Base-by-base conservation (phyloP, 35 echinoderm and acorn worm genomes). In the Ptychodera flava region DNA sequence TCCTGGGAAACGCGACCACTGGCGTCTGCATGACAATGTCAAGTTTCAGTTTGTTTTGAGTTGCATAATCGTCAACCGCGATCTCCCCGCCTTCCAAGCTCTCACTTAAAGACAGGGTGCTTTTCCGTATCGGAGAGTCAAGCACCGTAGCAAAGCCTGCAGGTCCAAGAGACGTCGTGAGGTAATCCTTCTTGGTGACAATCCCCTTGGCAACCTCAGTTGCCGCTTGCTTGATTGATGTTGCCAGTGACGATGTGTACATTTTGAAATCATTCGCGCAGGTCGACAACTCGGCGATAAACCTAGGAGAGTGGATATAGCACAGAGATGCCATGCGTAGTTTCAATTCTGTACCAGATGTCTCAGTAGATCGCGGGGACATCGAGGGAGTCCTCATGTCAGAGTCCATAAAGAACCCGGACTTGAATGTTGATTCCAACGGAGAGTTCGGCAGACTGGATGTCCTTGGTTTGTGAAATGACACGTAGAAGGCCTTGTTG, bases 241-340 rank as follows among this genome's bases (percentile, higher is more conserved):
- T 87, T 6, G 95, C 95, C 33, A 94, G 85, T 15, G 87, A 37
- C 14, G 88, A 78, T 16, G 90, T 86, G 33, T 92, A 94, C 80
- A 90, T 94, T 22, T 98, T 92, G 78, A 98, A 98, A 79, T 98
- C 95, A 84, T 94, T 88, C 30, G 93, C 80, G 53, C 92, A 92
- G 32, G 84, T 89, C 45, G 92, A 88, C 27, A 98, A 31, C 29
- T 91, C 95, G 15, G 91, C 77, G 1, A 98, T 84, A 77, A 98
- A 94, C 16, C 93, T 85, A 30, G 95, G 95, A 1, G 93, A 92
- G 37, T 98, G 95, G 37, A 90, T 98, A 85, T 98, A 98, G 30
- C 85, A 90, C 0, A 94, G 85, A 0, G 95, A 98, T 27, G 95
- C 95, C 30, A 94, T 37, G 27, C 90, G 95, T 27, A 83, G 16